Evolutionary conservation across 2,113 vertebrate genomes (phyloP).

Genomic region (Onychorhynchus coronatus): DNA sequence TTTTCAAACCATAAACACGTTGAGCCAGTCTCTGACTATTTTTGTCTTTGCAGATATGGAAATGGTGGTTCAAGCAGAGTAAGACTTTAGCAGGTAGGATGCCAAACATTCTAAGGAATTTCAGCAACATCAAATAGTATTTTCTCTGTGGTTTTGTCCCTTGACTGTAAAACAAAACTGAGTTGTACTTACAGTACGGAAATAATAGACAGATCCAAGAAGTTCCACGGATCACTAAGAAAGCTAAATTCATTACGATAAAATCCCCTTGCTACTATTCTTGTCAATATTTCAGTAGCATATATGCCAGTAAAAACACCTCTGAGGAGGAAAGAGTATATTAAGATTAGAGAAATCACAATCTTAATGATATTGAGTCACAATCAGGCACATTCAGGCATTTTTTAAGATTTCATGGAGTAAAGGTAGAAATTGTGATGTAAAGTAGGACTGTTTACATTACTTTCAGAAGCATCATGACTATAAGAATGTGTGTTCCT

Average conservation of each 20-base stretch:
- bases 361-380: neutral
- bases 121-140: neutral
- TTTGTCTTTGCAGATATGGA: too few species aligned
- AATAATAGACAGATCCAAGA: slow-evolving; percentile 86
- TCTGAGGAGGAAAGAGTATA: slow-evolving; percentile 69
- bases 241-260: slow-evolving; percentile 87
- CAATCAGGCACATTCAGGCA: neutral
- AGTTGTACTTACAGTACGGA: slow-evolving; percentile 82
- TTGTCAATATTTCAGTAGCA: slow-evolving; percentile 86
- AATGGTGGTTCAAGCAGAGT: too few species aligned
- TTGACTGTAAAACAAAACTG: neutral
- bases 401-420: too few species aligned
- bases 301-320: slow-evolving; percentile 87
- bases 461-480: neutral
- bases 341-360: slow-evolving; percentile 21
- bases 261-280: slow-evolving; percentile 90
- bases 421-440: too few species aligned
- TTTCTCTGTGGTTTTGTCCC: neutral
- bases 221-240: slow-evolving; percentile 92
- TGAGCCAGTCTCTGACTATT: too few species aligned
- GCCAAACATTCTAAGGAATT: neutral
- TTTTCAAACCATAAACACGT: too few species aligned
- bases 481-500: neutral
- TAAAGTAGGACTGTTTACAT: too few species aligned
- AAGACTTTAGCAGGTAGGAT: too few species aligned